Percentiles rank a stretch among this genome's conserved stretches.
Evolutionary conservation across 2,888 invertebrate genomes (phyloP).

Genomic region (Xanthorhoe spadicearia): DNA sequence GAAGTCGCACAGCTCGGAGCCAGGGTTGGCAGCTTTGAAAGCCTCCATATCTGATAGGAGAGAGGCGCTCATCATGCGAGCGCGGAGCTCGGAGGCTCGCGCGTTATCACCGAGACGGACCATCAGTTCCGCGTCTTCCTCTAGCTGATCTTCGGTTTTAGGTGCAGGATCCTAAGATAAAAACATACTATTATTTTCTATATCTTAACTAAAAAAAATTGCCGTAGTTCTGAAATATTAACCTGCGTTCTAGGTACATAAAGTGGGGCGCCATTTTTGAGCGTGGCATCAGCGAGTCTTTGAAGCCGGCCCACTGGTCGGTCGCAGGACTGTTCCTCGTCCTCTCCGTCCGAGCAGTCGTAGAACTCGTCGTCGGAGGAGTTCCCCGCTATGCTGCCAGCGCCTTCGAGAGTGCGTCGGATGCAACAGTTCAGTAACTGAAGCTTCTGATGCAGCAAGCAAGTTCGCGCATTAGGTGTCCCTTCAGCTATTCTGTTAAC

Average conservation of each 20-base stretch:
- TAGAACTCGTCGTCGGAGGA: slow-evolving; percentile 90
- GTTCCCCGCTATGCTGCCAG: slow-evolving; percentile 61
- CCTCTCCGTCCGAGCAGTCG: slow-evolving; percentile 87
- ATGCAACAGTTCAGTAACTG: slow-evolving; percentile 94
- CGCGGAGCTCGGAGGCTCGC: slow-evolving; percentile 92
- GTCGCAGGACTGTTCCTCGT: slow-evolving; percentile 77
- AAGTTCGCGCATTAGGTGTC: slow-evolving; percentile 94
- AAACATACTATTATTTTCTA: slow-evolving; percentile 1
- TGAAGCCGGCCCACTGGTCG: slow-evolving; percentile 70
- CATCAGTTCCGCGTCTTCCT: slow-evolving; percentile 96
- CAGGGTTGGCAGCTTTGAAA: slow-evolving; percentile 99
- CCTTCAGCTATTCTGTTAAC: slow-evolving; percentile 90
- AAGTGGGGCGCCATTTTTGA: slow-evolving; percentile 74
- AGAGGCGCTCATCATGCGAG: slow-evolving; percentile 97
- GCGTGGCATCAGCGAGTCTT: slow-evolving; percentile 67
- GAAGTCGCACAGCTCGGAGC: slow-evolving; percentile 95
- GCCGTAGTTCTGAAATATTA: not conserved
- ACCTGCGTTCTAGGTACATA: slow-evolving; percentile 79
- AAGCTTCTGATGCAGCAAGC: slow-evolving; percentile 97
- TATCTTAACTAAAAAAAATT: too few relatives aligned
- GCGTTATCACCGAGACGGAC: slow-evolving; percentile 94
- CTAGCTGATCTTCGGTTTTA: slow-evolving; percentile 98
- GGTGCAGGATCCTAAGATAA: slow-evolving; percentile 93
- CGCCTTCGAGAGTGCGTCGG: slow-evolving; percentile 82
- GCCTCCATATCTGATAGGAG: slow-evolving; percentile 99